These are phyloP conservation scores for Cosmopolites sordidus DNA, from an alignment of 2,888 invertebrate genomes.

Conservation along the genomic window DNA sequence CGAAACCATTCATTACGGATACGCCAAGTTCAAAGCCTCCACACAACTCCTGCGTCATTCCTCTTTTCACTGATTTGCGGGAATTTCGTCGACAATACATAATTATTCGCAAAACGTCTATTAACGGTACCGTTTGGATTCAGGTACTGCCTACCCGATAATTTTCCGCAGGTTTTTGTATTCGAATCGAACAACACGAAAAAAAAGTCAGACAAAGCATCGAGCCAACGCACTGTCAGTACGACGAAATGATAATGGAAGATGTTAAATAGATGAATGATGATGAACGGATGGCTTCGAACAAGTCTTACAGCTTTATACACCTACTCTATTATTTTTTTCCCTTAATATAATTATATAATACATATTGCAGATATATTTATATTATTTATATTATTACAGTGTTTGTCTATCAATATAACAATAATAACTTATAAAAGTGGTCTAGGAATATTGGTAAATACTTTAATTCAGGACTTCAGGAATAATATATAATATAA, in stretches of 20 bases:
- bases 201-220: not conserved
- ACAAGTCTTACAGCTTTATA: not conserved
- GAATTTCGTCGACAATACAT: conserved; percentile 18
- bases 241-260: not conserved
- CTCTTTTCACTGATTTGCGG: conserved; percentile 9
- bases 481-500: no score
- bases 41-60: not conserved
- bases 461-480: no score
- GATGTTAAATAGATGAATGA: conserved; percentile 22
- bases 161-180: conserved; percentile 22
- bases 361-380: no score
- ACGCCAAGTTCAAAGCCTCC: not conserved
- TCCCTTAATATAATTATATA: no score
- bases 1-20: not conserved
- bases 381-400: no score
- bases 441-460: no score
- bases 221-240: not conserved
- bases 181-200: not conserved
- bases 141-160: conserved; percentile 22
- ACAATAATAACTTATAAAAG: no score
- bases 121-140: conserved; percentile 19
- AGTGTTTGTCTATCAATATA: no score
- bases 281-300: conserved; percentile 14
- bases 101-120: conserved; percentile 17
- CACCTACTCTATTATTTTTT: not conserved